Conservation (phyloP, 2,113 vertebrate genomes). For the Heterotilapia buettikoferi region DNA sequence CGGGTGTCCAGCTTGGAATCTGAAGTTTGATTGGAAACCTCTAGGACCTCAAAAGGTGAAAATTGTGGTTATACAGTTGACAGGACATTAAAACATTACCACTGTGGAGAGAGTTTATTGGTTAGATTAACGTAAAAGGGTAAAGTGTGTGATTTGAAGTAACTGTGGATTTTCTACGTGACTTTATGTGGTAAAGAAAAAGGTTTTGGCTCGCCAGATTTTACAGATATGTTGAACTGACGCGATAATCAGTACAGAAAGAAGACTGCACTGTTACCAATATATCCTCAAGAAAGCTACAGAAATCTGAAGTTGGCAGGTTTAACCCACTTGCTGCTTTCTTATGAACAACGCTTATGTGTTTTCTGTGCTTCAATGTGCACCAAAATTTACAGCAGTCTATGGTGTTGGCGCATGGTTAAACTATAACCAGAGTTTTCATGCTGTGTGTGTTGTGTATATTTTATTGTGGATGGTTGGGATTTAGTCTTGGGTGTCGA, state of each 20-base stretch:
- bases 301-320: background rate
- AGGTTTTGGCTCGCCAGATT: background rate
- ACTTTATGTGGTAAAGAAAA: slow-evolving; percentile 5
- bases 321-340: slow-evolving; percentile 41
- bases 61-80: background rate
- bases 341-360: slow-evolving; percentile 30
- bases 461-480: slow-evolving; percentile 36
- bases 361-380: slow-evolving; percentile 44
- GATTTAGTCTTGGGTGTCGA: slow-evolving; percentile 5
- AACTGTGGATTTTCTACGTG: slow-evolving; percentile 13
- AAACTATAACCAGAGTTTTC: slow-evolving; percentile 41
- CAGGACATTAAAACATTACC: background rate
- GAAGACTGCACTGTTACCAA: slow-evolving; percentile 2
- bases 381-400: slow-evolving; percentile 38
- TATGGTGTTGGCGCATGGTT: slow-evolving; percentile 28
- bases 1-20: slow-evolving; percentile 90
- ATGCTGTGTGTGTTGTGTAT: slow-evolving; percentile 45
- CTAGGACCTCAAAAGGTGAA: background rate
- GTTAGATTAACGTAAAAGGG: background rate
- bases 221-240: background rate
- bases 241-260: background rate
- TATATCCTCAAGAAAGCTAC: background rate
- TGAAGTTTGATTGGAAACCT: slow-evolving; percentile 76
- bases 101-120: slow-evolving; percentile 7
- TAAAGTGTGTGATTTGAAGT: slow-evolving; percentile 16